Evolutionary conservation across 1,140 invertebrate species (phyloP).

Genomic region (Habropoda laboriosa): DNA sequence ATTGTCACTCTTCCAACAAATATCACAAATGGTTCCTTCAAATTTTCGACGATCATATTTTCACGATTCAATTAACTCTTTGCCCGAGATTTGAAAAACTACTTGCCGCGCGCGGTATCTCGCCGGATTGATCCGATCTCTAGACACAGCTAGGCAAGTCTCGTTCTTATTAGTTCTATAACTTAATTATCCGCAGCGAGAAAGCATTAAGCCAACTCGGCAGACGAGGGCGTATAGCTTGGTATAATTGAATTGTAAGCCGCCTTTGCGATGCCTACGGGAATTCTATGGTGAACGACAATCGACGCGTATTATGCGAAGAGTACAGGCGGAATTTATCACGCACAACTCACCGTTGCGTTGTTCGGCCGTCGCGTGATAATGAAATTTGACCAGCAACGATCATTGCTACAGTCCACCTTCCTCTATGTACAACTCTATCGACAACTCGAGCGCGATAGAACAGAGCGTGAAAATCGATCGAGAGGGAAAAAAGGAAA

Average conservation of each 20-base stretch:
- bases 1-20: too few relatives aligned
- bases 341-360: too few relatives aligned
- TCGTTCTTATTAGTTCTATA: slow-evolving; percentile 33
- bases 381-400: neutral
- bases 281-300: slow-evolving; percentile 1
- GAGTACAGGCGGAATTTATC: neutral
- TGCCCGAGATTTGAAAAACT: too few relatives aligned
- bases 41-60: too few relatives aligned
- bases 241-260: slow-evolving; percentile 37
- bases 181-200: slow-evolving; percentile 36
- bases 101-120: too few relatives aligned
- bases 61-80: too few relatives aligned
- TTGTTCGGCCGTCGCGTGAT: too few relatives aligned
- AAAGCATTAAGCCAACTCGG: slow-evolving; percentile 20
- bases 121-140: too few relatives aligned
- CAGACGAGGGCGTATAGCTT: neutral
- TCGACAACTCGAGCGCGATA: neutral
- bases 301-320: slow-evolving; percentile 7
- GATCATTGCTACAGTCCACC: neutral
- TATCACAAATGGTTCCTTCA: too few relatives aligned
- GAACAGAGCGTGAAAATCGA: neutral
- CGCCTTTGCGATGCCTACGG: slow-evolving; percentile 12
- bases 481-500: neutral
- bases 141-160: neutral
- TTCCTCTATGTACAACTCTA: neutral